phyloP scores from a whole-genome alignment of 1,140 invertebrate species.

The Aporrectodea caliginosa region DNA sequence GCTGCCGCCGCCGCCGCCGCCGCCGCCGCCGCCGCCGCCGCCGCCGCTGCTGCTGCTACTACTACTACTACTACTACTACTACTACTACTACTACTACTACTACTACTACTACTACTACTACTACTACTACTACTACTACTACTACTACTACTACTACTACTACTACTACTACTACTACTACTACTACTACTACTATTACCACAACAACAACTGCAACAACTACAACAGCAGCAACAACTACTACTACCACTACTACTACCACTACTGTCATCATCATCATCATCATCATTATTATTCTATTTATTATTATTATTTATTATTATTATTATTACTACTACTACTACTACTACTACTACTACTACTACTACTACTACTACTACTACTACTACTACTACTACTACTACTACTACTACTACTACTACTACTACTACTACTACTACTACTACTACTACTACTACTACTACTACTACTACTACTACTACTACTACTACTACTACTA shows the following conservation, averaged over 20 bases:
- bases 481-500: conserved; percentile 3
- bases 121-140: background rate
- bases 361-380: background rate
- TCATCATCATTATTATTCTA: too few species aligned
- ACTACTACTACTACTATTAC: conserved; percentile 1
- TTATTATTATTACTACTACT: background rate
- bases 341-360: conserved; percentile 2
- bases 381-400: conserved; percentile 2
- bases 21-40: too few species aligned
- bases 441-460: conserved; percentile 2
- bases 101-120: background rate
- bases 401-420: background rate
- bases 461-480: conserved; percentile 2
- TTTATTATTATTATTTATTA: too few species aligned
- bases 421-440: background rate
- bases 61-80: conserved; percentile 2
- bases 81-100: conserved; percentile 3
- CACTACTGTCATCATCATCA: too few species aligned
- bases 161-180: conserved; percentile 2
- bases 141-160: conserved; percentile 3
- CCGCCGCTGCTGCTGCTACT: background rate
- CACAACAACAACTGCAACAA: too few species aligned
- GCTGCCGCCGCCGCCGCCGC: too few species aligned
- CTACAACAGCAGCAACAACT: too few species aligned
- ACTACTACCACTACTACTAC: too few species aligned